Base-by-base conservation (phyloP, 23 tunicate species). In the Corella eumyota region DNA sequence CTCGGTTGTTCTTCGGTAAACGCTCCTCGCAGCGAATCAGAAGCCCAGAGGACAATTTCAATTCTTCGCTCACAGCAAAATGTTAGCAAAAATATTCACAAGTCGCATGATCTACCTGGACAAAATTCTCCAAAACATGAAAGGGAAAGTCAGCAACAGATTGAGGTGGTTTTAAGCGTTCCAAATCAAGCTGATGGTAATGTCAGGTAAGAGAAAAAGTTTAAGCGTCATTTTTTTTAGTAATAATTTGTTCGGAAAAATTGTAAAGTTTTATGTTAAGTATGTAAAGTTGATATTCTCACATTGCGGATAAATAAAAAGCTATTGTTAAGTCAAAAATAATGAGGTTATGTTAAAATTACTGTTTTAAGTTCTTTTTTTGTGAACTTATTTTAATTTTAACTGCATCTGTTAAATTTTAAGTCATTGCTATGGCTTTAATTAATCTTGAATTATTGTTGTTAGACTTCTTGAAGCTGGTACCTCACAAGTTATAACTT, bases 1-100 rank as follows among this genome's bases (percentile, higher is more conserved):
- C 67, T 90, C 32, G 97, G 97, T 19, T 86, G 85, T 52, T 65
- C 83, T 15, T 64, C 80, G 1, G 75, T 86, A 27, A 71, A 73
- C 55, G 71, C 74, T 34, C 79, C 95, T 3, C 32, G 85, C 30
- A 72, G 66, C 57, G 85, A 86, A 77, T 25, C 23, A 13, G 80
- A 77, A 59, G 71, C 80, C 1, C 34, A 67, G 45, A 30, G 61
- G 46, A 56, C 83, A 4, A 86, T 86, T 38, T 62, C 75, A 28
- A 66, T 66, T 24, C 48, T 86, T 26, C 50, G 80, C n/a, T 24
- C 54, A 1, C 85, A 73, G 50, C 87, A 79, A 24, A 51, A 60
- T 34, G 44, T 59, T 21, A 15, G 50, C 25, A 21, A 28, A 25
- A 2, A 7, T 1, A 26, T 34, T 3, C 64, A 60, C 32, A 24